Conservation (phyloP, 2,113 vertebrate genomes). For the Podarcis raffonei region DNA sequence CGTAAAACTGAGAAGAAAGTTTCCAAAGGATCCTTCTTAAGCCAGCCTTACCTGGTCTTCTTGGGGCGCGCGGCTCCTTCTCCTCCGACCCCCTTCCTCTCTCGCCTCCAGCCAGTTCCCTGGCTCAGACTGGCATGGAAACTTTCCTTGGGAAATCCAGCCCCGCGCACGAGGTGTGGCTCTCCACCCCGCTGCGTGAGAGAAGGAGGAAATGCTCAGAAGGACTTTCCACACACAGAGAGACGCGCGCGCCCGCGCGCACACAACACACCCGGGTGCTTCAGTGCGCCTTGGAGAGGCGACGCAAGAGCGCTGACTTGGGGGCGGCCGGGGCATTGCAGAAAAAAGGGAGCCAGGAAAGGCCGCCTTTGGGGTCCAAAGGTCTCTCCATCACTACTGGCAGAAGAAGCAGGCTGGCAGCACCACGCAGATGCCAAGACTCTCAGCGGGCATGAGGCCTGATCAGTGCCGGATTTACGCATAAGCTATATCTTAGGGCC, state of each 20-base stretch:
- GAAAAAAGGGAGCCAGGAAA: too few relatives aligned
- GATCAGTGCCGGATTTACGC: too few relatives aligned
- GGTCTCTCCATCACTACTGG: too few relatives aligned
- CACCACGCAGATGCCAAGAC: too few relatives aligned
- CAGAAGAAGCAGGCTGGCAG: too few relatives aligned
- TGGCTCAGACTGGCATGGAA: background rate
- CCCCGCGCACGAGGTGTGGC: slow-evolving; percentile 1
- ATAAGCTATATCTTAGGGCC: too few relatives aligned
- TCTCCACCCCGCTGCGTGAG: background rate
- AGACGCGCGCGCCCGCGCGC: background rate
- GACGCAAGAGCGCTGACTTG: background rate
- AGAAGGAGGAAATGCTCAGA: background rate
- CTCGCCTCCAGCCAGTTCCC: too few relatives aligned
- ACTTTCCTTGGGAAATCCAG: background rate
- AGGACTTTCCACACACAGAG: background rate
- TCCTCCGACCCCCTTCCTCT: too few relatives aligned
- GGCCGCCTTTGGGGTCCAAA: too few relatives aligned
- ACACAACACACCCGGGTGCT: background rate
- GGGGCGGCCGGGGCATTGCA: background rate
- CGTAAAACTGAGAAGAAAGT: too few relatives aligned
- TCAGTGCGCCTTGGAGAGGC: background rate
- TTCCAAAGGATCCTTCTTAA: too few relatives aligned
- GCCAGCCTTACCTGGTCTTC: background rate
- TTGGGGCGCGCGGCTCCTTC: background rate
- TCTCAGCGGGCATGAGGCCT: too few relatives aligned